phyloP scores from a whole-genome alignment of 1,140 invertebrate genomes.

The Lepidostoma basale region DNA sequence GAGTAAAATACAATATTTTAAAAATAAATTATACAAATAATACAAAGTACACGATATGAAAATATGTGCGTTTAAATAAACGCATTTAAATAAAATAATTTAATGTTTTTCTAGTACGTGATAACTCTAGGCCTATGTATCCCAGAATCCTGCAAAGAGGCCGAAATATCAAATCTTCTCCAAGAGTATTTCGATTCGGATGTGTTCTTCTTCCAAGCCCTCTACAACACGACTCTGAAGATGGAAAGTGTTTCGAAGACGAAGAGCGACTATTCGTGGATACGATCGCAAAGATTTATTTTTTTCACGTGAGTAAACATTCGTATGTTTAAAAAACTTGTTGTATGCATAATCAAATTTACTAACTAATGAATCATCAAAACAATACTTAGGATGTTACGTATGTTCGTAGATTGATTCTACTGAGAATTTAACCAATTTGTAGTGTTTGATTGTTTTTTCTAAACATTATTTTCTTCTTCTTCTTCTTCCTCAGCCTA shows the following conservation, averaged over 20 bases:
- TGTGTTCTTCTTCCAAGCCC: background rate
- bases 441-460: no score
- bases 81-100: background rate
- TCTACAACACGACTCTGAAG: background rate
- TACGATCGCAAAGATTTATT: background rate
- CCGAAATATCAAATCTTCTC: background rate
- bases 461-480: no score
- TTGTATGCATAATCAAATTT: no score
- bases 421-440: no score
- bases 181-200: slow-evolving; percentile 13
- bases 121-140: slow-evolving; percentile 8
- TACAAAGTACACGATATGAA: background rate
- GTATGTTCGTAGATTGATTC: no score
- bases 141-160: background rate
- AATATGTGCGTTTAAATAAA: background rate
- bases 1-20: background rate
- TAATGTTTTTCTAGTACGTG: background rate
- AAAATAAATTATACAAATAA: background rate
- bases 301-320: background rate
- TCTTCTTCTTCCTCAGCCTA: no score
- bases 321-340: background rate
- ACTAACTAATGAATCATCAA: no score
- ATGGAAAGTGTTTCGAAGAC: slow-evolving; percentile 3
- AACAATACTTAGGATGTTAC: no score
- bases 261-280: background rate